Conservation (phyloP, 2,113 vertebrate species). For the Ceyx cyanopectus region DNA sequence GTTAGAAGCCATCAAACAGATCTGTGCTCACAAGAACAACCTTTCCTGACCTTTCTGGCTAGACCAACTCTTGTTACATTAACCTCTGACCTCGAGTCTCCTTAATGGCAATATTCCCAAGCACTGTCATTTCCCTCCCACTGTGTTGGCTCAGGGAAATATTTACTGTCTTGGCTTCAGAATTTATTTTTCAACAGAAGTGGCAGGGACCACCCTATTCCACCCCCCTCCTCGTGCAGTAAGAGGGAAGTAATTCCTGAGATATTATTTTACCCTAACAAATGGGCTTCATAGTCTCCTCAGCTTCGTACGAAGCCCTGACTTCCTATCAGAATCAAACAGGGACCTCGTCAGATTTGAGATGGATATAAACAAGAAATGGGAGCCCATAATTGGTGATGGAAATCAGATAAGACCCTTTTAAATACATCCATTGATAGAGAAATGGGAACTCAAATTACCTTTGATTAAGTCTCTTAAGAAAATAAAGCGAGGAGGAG, state of each 20-base stretch:
- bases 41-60: constrained; percentile 74
- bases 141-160: constrained; percentile 73
- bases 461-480: constrained; percentile 84
- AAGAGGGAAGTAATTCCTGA: constrained; percentile 73
- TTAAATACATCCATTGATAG: constrained; percentile 86
- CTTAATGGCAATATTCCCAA: constrained; percentile 73
- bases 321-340: constrained; percentile 83
- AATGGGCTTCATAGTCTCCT: constrained; percentile 76
- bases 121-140: constrained; percentile 77
- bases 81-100: constrained; percentile 78
- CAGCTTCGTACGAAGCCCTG: constrained; percentile 74
- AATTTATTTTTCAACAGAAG: constrained; percentile 82
- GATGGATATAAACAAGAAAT: constrained; percentile 86
- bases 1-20: constrained; percentile 75
- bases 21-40: constrained; percentile 65
- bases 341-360: constrained; percentile 76
- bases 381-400: constrained; percentile 82
- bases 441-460: constrained; percentile 82
- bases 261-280: constrained; percentile 83
- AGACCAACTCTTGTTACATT: constrained; percentile 82
- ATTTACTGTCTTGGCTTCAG: constrained; percentile 78
- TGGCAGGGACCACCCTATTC: constrained; percentile 80
- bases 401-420: constrained; percentile 85
- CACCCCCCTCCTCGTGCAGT: constrained; percentile 64
- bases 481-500: constrained; percentile 74